These are phyloP conservation scores for Drosophila erecta DNA, from an alignment of 1,140 invertebrate species.

Conservation along the genomic window DNA sequence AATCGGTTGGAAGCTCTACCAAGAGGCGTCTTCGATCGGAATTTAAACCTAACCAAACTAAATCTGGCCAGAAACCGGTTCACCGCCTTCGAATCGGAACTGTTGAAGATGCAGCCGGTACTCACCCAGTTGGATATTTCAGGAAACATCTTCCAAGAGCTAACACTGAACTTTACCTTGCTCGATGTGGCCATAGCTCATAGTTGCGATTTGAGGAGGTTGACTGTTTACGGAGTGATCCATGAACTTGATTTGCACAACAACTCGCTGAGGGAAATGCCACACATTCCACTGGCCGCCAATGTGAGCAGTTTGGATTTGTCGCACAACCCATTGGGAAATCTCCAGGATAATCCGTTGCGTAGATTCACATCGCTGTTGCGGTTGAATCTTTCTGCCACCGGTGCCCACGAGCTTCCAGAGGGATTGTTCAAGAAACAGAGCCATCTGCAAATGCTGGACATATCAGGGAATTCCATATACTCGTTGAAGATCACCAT, in stretches of 20 bases:
- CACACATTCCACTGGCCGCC: slow-evolving; percentile 66
- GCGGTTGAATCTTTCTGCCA: slow-evolving; percentile 71
- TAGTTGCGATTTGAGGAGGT: slow-evolving; percentile 68
- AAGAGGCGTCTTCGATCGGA: slow-evolving; percentile 72
- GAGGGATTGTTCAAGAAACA: slow-evolving; percentile 80
- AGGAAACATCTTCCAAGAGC: slow-evolving; percentile 71
- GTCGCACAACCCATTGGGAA: slow-evolving; percentile 75
- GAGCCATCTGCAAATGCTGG: slow-evolving; percentile 66
- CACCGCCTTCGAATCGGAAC: slow-evolving; percentile 70
- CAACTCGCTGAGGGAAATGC: slow-evolving; percentile 76
- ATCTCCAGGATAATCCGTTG: slow-evolving; percentile 69
- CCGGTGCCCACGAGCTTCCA: slow-evolving; percentile 62
- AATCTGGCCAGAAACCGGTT: slow-evolving; percentile 68
- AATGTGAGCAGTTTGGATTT: slow-evolving; percentile 75
- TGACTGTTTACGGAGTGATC: slow-evolving; percentile 66
- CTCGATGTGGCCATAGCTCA: slow-evolving; percentile 58
- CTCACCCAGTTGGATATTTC: slow-evolving; percentile 69
- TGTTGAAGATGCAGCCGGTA: slow-evolving; percentile 62
- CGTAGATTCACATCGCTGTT: slow-evolving; percentile 63
- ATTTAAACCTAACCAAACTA: slow-evolving; percentile 68
- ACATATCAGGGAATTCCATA: slow-evolving; percentile 73
- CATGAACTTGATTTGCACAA: slow-evolving; percentile 74
- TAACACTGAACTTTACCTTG: slow-evolving; percentile 68
- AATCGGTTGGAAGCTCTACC: slow-evolving; percentile 65
- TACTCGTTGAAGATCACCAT: slow-evolving; percentile 77